A percentile compares a stretch with the other conserved stretches of the same genome.
Conservation (phyloP, 2,113 vertebrate species). For the Petaurus breviceps region DNA sequence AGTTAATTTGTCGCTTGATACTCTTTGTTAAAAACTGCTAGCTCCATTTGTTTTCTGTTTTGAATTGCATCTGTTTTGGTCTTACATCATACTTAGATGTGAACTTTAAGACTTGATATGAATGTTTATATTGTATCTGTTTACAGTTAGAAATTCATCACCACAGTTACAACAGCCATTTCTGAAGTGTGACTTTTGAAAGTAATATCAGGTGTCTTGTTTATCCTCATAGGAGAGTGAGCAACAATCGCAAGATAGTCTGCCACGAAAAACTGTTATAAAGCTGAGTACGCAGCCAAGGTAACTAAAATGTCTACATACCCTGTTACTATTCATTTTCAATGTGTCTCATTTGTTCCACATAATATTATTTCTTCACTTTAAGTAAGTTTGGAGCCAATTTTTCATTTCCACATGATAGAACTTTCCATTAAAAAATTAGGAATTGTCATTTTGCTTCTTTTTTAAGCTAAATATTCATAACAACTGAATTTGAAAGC, state of each 20-base stretch:
- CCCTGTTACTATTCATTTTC: background rate
- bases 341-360: background rate
- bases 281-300: constrained; percentile 85
- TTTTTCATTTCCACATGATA: constrained; percentile 1
- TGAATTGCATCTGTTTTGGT: background rate
- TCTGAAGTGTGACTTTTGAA: constrained; percentile 52
- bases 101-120: constrained; percentile 35
- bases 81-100: background rate
- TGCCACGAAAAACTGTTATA: constrained; percentile 88
- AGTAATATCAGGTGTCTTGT: constrained; percentile 47
- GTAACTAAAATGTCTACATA: constrained; percentile 80
- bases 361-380: background rate
- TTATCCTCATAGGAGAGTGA: constrained; percentile 87
- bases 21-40: background rate
- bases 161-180: background rate
- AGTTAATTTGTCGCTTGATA: background rate
- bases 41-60: background rate
- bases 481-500: background rate
- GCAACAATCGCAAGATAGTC: constrained; percentile 89
- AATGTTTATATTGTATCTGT: background rate
- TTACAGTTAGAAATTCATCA: background rate
- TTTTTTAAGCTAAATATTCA: background rate
- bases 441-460: background rate
- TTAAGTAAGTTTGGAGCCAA: background rate
- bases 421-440: constrained; percentile 4